A percentile compares a stretch with the other conserved stretches of the same genome.
phyloP scores from a whole-genome alignment of 2,888 invertebrate species.

The Artemia sinica region DNA sequence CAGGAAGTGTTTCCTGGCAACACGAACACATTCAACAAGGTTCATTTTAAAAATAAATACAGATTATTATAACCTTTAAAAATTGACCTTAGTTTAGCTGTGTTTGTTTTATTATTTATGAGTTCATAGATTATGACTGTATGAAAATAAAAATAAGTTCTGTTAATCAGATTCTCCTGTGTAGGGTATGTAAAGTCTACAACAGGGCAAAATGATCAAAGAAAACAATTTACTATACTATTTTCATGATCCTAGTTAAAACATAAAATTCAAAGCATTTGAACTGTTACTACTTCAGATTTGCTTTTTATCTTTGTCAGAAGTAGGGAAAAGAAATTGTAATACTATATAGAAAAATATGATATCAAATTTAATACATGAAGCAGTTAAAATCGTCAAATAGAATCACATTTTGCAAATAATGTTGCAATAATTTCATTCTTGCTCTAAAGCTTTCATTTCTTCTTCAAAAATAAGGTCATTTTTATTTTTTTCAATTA shows the following conservation, averaged over 20 bases:
- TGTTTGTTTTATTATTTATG: too few species aligned
- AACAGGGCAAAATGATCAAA: too few species aligned
- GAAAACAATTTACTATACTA: too few species aligned
- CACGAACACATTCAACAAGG: not conserved
- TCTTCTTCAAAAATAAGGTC: slow-evolving; percentile 7
- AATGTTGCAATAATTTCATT: not conserved
- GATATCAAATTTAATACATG: not conserved
- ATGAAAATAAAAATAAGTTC: too few species aligned
- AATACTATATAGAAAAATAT: not conserved
- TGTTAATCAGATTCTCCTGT: too few species aligned
- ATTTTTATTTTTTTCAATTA: not conserved
- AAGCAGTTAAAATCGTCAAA: not conserved
- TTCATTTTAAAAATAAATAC: slow-evolving; percentile 1
- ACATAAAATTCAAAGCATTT: not conserved
- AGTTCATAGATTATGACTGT: too few species aligned
- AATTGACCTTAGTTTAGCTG: too few species aligned
- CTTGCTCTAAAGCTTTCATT: not conserved
- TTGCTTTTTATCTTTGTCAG: too few species aligned
- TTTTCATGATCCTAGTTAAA: too few species aligned
- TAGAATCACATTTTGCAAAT: not conserved
- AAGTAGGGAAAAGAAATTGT: not conserved
- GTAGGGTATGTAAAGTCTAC: too few species aligned
- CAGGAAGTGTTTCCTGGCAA: not conserved
- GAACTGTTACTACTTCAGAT: not conserved
- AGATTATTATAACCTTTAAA: too few species aligned